Evolutionary conservation across 2,888 invertebrate species (phyloP).

Genomic region (Rhopalosiphum nymphaeae): DNA sequence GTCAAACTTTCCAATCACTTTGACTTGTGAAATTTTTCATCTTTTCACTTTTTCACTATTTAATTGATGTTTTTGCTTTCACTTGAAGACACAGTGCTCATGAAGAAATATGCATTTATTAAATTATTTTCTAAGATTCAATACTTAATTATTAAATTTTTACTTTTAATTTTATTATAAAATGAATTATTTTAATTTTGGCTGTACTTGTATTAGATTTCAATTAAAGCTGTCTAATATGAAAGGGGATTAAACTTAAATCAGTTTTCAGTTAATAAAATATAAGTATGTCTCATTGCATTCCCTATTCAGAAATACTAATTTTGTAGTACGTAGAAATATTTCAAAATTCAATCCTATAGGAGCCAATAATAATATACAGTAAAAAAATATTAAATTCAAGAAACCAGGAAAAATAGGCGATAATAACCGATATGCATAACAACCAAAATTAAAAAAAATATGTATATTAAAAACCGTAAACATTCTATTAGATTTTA

Average conservation of each 20-base stretch:
- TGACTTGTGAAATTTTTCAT: no score
- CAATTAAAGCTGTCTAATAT: not conserved
- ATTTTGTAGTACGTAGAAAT: not conserved
- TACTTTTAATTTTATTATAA: not conserved
- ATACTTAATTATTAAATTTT: not conserved
- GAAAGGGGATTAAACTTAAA: not conserved
- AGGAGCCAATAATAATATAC: not conserved
- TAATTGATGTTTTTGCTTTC: no score
- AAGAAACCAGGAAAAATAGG: not conserved
- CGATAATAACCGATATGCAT: not conserved
- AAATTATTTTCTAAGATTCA: no score
- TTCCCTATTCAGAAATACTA: not conserved
- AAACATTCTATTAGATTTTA: no score
- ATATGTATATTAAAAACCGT: no score
- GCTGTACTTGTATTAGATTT: not conserved
- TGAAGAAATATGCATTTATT: no score
- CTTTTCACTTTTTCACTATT: no score
- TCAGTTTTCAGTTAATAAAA: not conserved
- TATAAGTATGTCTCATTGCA: not conserved
- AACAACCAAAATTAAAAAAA: not conserved
- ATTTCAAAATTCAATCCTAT: not conserved
- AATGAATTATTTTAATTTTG: not conserved
- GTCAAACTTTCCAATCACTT: no score
- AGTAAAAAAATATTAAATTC: not conserved
- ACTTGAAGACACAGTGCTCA: no score